Percentiles rank a stretch among this genome's conserved stretches.
Conservation (phyloP, 2,797 vertebrate species). For the Ctenopoma kingsleyae region DNA sequence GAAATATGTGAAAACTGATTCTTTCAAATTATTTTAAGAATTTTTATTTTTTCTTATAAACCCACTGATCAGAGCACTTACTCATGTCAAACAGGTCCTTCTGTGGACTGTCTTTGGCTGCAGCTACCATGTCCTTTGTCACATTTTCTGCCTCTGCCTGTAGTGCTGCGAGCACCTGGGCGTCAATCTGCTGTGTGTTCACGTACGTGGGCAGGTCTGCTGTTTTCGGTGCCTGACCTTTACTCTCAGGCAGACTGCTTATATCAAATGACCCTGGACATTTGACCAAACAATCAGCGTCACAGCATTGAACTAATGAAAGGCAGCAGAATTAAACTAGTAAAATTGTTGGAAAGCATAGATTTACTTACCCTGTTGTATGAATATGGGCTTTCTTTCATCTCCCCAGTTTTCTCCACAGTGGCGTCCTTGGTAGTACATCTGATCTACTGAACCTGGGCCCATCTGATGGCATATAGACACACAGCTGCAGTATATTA, state of each 20-base stretch:
- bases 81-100: conserved; percentile 99
- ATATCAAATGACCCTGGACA: conserved; percentile 90
- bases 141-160: conserved; percentile 84
- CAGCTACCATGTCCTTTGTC: conserved; percentile 74
- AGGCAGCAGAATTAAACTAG: neutral
- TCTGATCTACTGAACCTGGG: conserved; percentile 88
- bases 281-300: conserved; percentile 14
- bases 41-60: neutral
- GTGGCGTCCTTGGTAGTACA: conserved; percentile 94
- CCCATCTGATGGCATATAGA: conserved; percentile 81
- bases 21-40: neutral
- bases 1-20: neutral
- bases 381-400: conserved; percentile 85
- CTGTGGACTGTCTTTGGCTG: conserved; percentile 86
- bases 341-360: neutral
- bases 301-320: neutral
- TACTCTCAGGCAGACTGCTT: conserved; percentile 86
- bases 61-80: conserved; percentile 76
- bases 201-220: conserved; percentile 90
- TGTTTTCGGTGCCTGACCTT: conserved; percentile 70
- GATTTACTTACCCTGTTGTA: conserved; percentile 87
- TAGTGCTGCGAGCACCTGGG: conserved; percentile 84
- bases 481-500: conserved; percentile 10
- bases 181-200: conserved; percentile 92
- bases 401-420: conserved; percentile 86